These are phyloP conservation scores for Himalopsyche kuldschensis DNA, from an alignment of 2,888 invertebrate genomes.

Conservation along the genomic window DNA sequence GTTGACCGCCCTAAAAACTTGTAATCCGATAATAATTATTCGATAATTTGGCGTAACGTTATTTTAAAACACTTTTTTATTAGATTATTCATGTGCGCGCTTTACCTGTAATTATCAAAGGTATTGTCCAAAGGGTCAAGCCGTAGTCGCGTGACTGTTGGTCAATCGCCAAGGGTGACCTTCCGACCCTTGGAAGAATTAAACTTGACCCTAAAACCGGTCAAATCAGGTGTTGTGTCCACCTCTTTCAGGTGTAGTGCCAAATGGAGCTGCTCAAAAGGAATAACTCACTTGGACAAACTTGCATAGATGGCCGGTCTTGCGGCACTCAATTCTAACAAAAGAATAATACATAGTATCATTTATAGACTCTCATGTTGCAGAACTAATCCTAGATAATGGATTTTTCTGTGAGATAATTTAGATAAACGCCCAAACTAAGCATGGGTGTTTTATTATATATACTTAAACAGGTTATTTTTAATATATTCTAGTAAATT, in stretches of 20 bases:
- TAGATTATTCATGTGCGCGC: not conserved
- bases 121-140: not conserved
- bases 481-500: no score
- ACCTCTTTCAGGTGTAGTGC: not conserved
- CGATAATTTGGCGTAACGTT: not conserved
- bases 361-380: no score
- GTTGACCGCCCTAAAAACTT: not conserved
- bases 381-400: no score
- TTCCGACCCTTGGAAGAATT: not conserved
- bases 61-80: not conserved
- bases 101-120: not conserved
- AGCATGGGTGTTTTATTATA: no score
- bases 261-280: not conserved
- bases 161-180: not conserved
- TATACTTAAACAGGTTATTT: no score
- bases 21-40: slow-evolving; percentile 3
- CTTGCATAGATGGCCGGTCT: not conserved
- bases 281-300: not conserved
- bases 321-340: no score
- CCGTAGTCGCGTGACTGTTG: not conserved
- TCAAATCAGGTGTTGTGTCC: not conserved
- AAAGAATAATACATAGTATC: no score
- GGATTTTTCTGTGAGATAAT: no score
- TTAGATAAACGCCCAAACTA: no score
- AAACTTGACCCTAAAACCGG: slow-evolving; percentile 1